Base-by-base conservation (phyloP, 2,113 vertebrate genomes). In the Spermophilus dauricus region DNA sequence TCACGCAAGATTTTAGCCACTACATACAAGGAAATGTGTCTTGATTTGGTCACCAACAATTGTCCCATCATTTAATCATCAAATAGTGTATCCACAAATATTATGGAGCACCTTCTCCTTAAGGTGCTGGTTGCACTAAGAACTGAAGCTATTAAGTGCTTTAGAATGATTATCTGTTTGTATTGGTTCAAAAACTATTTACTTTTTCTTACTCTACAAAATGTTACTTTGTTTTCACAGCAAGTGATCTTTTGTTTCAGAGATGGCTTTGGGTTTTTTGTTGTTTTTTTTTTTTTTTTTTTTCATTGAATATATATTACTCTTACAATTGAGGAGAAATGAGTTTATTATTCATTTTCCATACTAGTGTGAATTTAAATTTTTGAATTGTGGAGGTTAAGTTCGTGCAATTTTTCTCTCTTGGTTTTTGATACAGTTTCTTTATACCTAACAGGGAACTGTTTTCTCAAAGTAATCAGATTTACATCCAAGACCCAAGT, bases 191-290 rank as follows among this genome's bases (percentile, higher is more conserved):
- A 24, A 58, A 51, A 37, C 61, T 5, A 81, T 96, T 97, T 89
- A 78, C 76, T 95, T 96, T 90, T 95, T 94, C 70, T 82, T 20
- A 0, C n/a, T 93, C 67, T 95, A 77, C 76, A 83, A 28, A 80
- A 87, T 85, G 91, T 75, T 92, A 16, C 17, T 96, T 95, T 96
- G 45, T 75, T 92, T 96, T 97, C 51, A 13, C 42, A 61, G 70
- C n/a, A 82, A 86, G 58, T 51, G 89, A 94, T 93, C 96, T 97
- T 97, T 94, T 89, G 76, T 92, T 85, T 96, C 65, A 42, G 12
- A 97, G 95, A 77, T 67, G 70, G 80, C 89, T 28, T 90, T 93
- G 88, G 86, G 5, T 48, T 48, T 48, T 48, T 48, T 48, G 37
- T 37, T 37, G 37, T 37, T 37, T 2, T 37, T 48, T 48, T 51